These are phyloP conservation scores for Dissostichus mawsoni DNA, from an alignment of 2,113 vertebrate species.

Conservation along the genomic window DNA sequence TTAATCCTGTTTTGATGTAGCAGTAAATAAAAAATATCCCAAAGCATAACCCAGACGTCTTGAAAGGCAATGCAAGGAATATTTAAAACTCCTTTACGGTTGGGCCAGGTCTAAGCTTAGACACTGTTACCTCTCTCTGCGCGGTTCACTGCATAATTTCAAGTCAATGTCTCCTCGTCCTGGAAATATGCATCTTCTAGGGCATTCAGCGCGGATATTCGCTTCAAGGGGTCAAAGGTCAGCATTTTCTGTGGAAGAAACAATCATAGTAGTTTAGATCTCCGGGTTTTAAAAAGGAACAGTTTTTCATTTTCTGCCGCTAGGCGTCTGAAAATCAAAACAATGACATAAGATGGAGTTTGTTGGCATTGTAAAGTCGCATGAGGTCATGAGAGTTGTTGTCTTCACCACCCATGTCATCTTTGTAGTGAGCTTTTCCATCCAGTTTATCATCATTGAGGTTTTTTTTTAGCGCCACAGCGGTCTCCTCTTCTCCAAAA, in stretches of 20 bases:
- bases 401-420: too few species aligned
- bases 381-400: too few species aligned
- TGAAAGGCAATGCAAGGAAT: slow-evolving; percentile 43
- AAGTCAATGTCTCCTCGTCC: slow-evolving; percentile 69
- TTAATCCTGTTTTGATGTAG: slow-evolving; percentile 48
- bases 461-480: too few species aligned
- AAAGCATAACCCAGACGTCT: slow-evolving; percentile 34
- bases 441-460: too few species aligned
- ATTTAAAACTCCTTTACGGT: slow-evolving; percentile 41
- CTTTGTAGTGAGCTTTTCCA: too few species aligned
- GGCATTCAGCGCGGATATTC: slow-evolving; percentile 88
- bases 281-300: neutral
- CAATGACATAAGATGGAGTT: too few species aligned
- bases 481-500: too few species aligned
- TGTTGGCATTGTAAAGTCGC: too few species aligned
- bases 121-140: slow-evolving; percentile 44
- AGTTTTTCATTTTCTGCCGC: neutral
- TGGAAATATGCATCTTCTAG: slow-evolving; percentile 86
- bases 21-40: slow-evolving; percentile 48
- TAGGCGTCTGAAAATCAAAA: too few species aligned
- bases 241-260: slow-evolving; percentile 87
- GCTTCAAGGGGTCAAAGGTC: slow-evolving; percentile 88
- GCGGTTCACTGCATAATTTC: slow-evolving; percentile 32
- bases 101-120: slow-evolving; percentile 41
- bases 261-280: slow-evolving; percentile 13